Evolutionary conservation across 2,797 vertebrate genomes (phyloP).

Genomic region (Phoxinus dragarum): DNA sequence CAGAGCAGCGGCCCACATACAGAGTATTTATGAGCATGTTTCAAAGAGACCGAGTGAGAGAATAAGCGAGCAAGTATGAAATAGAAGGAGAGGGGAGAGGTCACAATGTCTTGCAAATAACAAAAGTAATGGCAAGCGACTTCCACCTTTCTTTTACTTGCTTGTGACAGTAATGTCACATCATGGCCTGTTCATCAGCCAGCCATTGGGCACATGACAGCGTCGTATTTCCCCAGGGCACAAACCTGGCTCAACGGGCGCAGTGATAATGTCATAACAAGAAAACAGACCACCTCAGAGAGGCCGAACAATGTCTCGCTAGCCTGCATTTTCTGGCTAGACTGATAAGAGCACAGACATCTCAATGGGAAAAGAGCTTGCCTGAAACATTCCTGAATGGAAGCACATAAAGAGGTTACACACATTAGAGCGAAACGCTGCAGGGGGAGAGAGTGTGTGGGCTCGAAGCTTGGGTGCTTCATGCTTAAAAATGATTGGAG

Average conservation of each 20-base stretch:
- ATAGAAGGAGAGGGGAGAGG: neutral
- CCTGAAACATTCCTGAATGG: constrained; percentile 30
- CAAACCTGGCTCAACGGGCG: neutral
- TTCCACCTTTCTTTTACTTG: neutral
- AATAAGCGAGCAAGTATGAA: neutral
- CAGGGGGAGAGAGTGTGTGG: constrained; percentile 2
- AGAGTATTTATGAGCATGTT: constrained; percentile 25
- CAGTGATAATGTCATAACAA: constrained; percentile 36
- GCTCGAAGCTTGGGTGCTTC: constrained; percentile 18
- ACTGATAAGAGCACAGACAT: constrained; percentile 42
- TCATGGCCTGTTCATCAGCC: constrained; percentile 13
- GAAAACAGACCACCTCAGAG: neutral
- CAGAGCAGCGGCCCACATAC: constrained; percentile 6
- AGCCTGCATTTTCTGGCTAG: constrained; percentile 9
- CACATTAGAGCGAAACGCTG: constrained; percentile 30
- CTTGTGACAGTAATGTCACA: constrained; percentile 34
- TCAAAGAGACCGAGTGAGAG: neutral
- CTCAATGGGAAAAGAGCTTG: constrained; percentile 33
- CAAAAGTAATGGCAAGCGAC: neutral
- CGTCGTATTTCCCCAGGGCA: constrained; percentile 21
- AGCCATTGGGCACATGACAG: constrained; percentile 12
- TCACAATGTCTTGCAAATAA: neutral
- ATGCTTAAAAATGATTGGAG: constrained; percentile 42
- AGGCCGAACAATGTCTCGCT: constrained; percentile 19
- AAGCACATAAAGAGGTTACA: constrained; percentile 38